Base-by-base conservation (phyloP, 2,113 vertebrate species). In the Vidua macroura region DNA sequence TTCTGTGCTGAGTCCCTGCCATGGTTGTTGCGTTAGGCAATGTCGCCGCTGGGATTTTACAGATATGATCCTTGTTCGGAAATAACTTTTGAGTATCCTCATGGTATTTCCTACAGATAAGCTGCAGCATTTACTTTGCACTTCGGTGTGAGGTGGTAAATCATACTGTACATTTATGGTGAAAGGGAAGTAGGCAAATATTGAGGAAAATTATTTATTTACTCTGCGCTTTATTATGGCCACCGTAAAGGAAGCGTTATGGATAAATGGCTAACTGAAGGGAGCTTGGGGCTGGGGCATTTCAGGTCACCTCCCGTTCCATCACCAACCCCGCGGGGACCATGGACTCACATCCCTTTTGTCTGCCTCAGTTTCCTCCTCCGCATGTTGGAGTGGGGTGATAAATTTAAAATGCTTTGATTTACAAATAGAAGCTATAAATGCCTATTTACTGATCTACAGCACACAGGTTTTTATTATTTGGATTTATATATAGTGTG, bases 141-240 rank as follows among this genome's bases (percentile, higher is more conserved):
- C 89, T 95, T 95, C 1, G 5, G 53, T 55, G 83, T 7, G 46
- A 46, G 58, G 44, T 48, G 59, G 66, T 84, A 35, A 90, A 90
- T 86, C 41, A 5, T n/a, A 9, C 46, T 72, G 69, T 55, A 13
- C 6, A 1, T 66, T 86, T 92, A 41, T 62, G 68, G 43, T 2
- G 10, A 75, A 66, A 73, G 67, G 39, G 60, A 90, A 30, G 58
- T 89, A 53, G 83, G 79, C 75, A 94, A 93, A 96, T 96, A 95
- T 21, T 95, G 93, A 68, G 77, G 88, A 92, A 91, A 93, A 86
- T 83, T 37, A 85, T 95, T 92, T 87, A 81, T 94, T 94, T 95
- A 68, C 90, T 78, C 53, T 75, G 76, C 0, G 2, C 43, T 86
- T 84, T 96, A 88, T 90, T 81, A 28, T 4, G 41, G 52, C 44